Evolutionary conservation across 2,113 vertebrate species (phyloP), one percentile per base, ranked within the genome.

Genomic region (Gymnogyps californianus): DNA sequence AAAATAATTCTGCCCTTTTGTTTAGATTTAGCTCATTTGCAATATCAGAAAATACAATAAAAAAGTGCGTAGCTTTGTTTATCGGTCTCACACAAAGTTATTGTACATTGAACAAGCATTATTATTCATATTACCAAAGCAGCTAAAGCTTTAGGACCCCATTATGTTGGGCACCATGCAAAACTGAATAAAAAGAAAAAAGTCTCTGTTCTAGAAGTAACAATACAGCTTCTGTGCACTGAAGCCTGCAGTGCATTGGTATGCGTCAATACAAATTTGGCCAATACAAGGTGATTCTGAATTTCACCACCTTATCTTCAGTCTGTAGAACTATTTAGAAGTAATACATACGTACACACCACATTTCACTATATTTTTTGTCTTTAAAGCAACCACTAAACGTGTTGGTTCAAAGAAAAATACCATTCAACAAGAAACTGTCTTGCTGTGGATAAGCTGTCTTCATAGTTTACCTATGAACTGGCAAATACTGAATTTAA

Each of bases 251-350:
- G 42, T 18, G 22, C 40, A 20, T 24, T 71, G 38, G 44, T 71
- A 52, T 1, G 0, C 0, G 0, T 29, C 74, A 79, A 34, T 16
- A 75, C 29, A 67, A 65, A 67, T 52, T 31, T 57, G 31, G 11
- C 36, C 28, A 71, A 38, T 36, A 71, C 6, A 71, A 93, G 13
- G 15, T 14, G 6, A 75, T 85, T 72, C n/a, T 90, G 24, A 84
- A 89, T 89, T 92, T 62, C 15, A 89, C 9, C 1, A 1, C 20
- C n/a, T 90, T 40, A 64, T 36, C 77, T 78, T 78, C 72, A 87
- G 17, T 46, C 40, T 79, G 8, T 51, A 49, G 8, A 79, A 49
- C 21, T 72, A 71, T n/a, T 59, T 67, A 38, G 32, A 81, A 75
- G 14, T 19, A 74, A 79, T 29, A 36, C 1, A 6, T 25, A 40